A percentile compares a stretch with the other conserved stretches of the same genome.
Evolutionary conservation across 2,113 vertebrate genomes (phyloP).

Genomic region (Columba janthina): DNA sequence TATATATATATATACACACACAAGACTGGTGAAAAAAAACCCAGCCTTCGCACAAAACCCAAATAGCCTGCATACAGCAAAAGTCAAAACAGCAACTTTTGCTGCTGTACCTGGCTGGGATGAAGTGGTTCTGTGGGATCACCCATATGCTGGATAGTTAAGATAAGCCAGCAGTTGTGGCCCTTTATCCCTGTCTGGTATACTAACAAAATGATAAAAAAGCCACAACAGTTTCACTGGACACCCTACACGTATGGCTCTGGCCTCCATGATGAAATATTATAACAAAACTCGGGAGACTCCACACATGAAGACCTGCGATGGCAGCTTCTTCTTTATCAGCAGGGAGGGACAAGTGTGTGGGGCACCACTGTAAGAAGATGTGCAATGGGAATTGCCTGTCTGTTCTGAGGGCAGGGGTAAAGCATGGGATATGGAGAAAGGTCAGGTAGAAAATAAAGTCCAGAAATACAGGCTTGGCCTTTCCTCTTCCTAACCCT

Average conservation of each 20-base stretch:
- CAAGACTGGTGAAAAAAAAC: neutral
- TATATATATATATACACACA: neutral
- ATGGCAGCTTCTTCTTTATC: neutral
- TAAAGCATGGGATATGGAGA: neutral
- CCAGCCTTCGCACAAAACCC: neutral
- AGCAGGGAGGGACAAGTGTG: neutral
- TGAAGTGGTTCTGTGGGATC: neutral
- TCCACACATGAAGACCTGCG: fast-evolving
- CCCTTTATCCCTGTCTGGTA: neutral
- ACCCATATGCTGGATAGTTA: neutral
- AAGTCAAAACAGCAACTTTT: neutral
- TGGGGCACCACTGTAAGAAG: neutral
- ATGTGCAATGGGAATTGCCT: neutral
- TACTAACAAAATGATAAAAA: slow-evolving; percentile 10
- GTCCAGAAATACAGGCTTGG: neutral
- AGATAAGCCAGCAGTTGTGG: neutral
- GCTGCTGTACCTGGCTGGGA: neutral
- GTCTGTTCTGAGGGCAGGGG: neutral
- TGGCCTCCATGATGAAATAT: neutral
- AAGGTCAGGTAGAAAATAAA: neutral
- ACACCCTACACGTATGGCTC: neutral
- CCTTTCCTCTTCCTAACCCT: neutral
- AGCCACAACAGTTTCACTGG: neutral
- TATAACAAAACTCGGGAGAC: neutral
- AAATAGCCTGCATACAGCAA: neutral